Evolutionary conservation across 2,113 vertebrate species (phyloP).

Genomic region (Cochlearius cochlearius): DNA sequence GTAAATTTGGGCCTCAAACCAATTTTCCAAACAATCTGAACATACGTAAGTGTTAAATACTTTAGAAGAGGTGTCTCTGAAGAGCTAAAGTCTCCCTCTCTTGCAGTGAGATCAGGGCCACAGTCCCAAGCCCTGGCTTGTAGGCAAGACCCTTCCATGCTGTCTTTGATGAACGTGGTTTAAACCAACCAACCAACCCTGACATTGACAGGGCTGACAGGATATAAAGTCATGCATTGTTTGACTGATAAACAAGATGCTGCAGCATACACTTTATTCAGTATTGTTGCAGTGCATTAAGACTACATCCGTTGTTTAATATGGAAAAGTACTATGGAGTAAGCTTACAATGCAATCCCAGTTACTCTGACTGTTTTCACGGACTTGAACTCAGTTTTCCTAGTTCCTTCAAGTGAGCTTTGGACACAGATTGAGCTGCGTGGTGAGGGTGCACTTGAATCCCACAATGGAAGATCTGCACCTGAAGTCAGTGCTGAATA

Average conservation of each 20-base stretch:
- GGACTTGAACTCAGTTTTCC: neutral
- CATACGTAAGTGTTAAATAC: neutral
- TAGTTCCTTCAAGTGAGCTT: neutral
- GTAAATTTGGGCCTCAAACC: neutral
- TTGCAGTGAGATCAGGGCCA: neutral
- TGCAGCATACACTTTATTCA: neutral
- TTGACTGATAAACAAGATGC: neutral
- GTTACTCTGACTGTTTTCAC: neutral
- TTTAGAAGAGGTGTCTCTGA: neutral
- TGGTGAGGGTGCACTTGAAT: neutral
- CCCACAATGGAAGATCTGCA: neutral
- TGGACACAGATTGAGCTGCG: neutral
- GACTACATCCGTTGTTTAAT: neutral
- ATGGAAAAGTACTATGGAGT: neutral
- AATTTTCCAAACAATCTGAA: neutral
- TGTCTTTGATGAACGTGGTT: neutral
- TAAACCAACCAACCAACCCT: neutral
- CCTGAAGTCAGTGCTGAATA: neutral
- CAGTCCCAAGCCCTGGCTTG: neutral
- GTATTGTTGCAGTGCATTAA: neutral
- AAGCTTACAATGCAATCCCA: neutral
- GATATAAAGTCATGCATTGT: neutral
- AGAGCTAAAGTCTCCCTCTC: neutral
- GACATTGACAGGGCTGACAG: neutral
- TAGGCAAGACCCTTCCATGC: neutral